phyloP scores from a whole-genome alignment of 2,888 invertebrate genomes.

The Endomychus coccineus region DNA sequence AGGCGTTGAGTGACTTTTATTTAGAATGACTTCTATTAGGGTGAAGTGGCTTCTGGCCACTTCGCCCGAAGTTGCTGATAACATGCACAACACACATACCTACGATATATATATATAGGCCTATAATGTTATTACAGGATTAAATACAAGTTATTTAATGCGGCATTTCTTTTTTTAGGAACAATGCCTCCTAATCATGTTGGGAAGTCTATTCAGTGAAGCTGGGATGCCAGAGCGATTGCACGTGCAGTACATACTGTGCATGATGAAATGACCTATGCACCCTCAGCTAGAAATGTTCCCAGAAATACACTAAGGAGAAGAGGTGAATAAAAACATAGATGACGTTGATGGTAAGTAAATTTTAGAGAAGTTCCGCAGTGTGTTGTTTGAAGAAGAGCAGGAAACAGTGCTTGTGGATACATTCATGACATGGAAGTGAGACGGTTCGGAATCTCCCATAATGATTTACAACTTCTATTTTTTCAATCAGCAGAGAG shows the following conservation, averaged over 20 bases:
- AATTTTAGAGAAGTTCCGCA: background rate
- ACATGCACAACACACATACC: too few relatives aligned
- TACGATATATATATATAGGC: too few relatives aligned
- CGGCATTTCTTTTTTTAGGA: background rate
- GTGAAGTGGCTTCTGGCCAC: too few relatives aligned
- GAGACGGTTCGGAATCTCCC: background rate
- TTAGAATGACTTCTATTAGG: too few relatives aligned
- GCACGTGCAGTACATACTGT: background rate
- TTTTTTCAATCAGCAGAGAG: conserved; percentile 1
- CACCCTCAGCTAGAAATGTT: background rate
- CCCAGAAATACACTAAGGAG: conserved; percentile 1
- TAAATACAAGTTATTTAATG: too few relatives aligned
- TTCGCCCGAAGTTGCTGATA: too few relatives aligned
- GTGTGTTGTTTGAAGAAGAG: background rate
- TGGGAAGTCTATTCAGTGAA: background rate
- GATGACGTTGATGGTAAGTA: background rate
- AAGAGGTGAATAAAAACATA: background rate
- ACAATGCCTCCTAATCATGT: conserved; percentile 1
- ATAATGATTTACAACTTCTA: background rate
- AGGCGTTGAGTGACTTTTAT: too few relatives aligned
- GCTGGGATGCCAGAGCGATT: background rate
- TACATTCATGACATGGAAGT: background rate
- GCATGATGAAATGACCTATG: conserved; percentile 1
- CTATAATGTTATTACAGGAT: too few relatives aligned
- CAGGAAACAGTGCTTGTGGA: background rate